Percentiles rank a stretch among this genome's conserved stretches.
Evolutionary conservation across 2,888 invertebrate genomes (phyloP).

Genomic region (Conchocele bisecta): DNA sequence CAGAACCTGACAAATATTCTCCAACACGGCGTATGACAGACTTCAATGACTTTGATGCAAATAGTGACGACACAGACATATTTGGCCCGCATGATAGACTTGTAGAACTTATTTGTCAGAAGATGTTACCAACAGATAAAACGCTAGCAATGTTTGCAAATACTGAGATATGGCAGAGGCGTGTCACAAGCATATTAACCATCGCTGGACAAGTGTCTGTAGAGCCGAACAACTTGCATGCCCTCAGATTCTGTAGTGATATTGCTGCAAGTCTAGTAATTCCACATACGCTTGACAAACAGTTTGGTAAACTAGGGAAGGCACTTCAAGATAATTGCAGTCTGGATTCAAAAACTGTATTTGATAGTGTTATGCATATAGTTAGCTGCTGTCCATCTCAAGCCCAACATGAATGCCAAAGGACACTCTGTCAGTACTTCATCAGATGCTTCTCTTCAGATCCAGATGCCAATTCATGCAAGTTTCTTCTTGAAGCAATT

Average conservation of each 20-base stretch:
- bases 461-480: conserved; percentile 19
- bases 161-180: conserved; percentile 7
- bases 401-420: background rate
- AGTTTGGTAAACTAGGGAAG: no score
- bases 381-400: no score
- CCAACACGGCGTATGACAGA: no score
- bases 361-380: no score
- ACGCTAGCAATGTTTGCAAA: background rate
- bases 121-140: conserved; percentile 20
- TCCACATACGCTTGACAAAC: no score
- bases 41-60: no score
- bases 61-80: no score
- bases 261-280: no score
- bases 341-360: no score
- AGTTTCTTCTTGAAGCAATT: conserved; percentile 5
- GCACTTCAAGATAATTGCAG: no score
- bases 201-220: conserved; percentile 16
- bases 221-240: background rate
- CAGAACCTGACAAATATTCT: no score
- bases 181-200: background rate
- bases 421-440: conserved; percentile 27
- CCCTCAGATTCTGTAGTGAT: conserved; percentile 22
- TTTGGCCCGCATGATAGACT: conserved; percentile 3
- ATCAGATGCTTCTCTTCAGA: conserved; percentile 29
- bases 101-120: conserved; percentile 18